Evolutionary conservation across 2,113 vertebrate species (phyloP), one percentile per base, ranked within the genome.

Genomic region (Oenanthe melanoleuca): DNA sequence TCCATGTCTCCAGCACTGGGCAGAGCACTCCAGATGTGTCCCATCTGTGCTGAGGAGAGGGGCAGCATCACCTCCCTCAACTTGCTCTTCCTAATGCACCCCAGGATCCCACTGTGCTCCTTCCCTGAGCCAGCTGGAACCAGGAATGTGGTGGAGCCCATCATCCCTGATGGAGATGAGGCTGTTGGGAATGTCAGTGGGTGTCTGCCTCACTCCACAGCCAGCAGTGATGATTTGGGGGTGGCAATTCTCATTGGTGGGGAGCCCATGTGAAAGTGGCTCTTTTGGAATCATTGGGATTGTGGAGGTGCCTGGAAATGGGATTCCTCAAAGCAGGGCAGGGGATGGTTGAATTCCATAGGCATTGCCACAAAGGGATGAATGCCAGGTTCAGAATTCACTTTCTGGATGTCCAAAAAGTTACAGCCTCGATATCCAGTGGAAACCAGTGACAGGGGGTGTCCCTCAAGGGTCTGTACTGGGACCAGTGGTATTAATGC

Each of bases 151-250:
- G 12, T 67, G 44, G 14, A 70, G 2, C 17, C 9, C 6, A 0
- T 37, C 20, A 50, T 66, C 13, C 52, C 56, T 25, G 34, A 34
- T 42, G 74, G 20, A 60, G 12, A 28, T 26, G 40, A 60, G 1
- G 0, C 37, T 2, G 1, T 18, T 45, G 37, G 50, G 34, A 26
- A 12, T 80, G 29, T 38, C 52, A 5, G 0, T 16, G 23, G 12
- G 9, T 65, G 6, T 57, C 64, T 67, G 34, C 8, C 25, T 47
- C 52, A 3, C 20, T 86, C 24, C 28, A 21, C 37, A 33, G 29
- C 28, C 6, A 3, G 0, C 0, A 0, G 42, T 5, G 34, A n/a
- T 14, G 25, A 15, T 78, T 47, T 66, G n/a, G 33, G 12, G 6
- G 40, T 64, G 21, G 40, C 17, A 33, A 21, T 57, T 20, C 5